Evolutionary conservation across 2,113 vertebrate species (phyloP).

Genomic region (Erythrocercus mccallii): DNA sequence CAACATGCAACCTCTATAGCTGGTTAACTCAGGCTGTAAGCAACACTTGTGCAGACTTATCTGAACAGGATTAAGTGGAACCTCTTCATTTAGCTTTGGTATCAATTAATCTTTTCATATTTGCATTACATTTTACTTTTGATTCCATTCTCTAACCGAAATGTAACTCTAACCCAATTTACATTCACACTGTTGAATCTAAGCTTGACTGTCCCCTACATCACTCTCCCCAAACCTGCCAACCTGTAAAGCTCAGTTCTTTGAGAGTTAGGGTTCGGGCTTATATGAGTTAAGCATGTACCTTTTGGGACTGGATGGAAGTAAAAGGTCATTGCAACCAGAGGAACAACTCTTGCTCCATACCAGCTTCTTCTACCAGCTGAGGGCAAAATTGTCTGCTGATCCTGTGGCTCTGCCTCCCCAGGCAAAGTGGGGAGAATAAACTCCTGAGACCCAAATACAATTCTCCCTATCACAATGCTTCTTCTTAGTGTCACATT

Average conservation of each 20-base stretch:
- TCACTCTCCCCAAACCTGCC: neutral
- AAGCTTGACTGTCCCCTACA: neutral
- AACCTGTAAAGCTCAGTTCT: neutral
- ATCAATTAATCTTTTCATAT: neutral
- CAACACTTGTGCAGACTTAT: neutral
- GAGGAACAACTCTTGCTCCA: neutral
- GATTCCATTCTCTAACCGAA: neutral
- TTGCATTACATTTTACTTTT: neutral
- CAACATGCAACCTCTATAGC: neutral
- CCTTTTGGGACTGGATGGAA: neutral
- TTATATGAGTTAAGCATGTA: rapidly evolving
- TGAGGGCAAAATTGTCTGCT: neutral
- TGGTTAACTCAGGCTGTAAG: neutral
- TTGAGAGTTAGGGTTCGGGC: neutral
- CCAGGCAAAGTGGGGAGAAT: neutral
- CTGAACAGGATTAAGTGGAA: neutral
- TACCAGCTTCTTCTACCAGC: neutral
- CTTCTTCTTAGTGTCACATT: neutral
- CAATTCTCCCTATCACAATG: neutral
- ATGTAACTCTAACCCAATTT: neutral
- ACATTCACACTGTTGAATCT: neutral
- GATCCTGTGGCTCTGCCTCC: neutral
- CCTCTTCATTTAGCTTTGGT: neutral
- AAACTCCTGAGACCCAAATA: neutral
- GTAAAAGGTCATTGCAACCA: neutral